Evolutionary conservation across 2,797 vertebrate genomes (phyloP).

Genomic region (Neopelma chrysocephalum): DNA sequence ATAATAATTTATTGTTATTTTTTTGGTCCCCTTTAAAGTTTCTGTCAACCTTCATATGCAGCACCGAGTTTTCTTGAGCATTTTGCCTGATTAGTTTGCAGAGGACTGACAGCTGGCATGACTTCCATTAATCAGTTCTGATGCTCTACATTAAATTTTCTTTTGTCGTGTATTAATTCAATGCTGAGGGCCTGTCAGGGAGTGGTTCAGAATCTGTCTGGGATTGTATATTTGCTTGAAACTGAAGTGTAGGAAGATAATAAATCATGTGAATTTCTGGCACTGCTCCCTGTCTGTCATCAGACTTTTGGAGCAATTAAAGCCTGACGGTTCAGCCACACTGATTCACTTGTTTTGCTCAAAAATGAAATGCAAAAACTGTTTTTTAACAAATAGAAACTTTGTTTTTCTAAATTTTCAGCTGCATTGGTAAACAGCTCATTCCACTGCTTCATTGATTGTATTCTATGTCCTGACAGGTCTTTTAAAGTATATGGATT

Average conservation of each 20-base stretch:
- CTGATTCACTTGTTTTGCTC: background rate
- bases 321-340: background rate
- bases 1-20: background rate
- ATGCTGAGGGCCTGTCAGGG: conserved; percentile 61
- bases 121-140: conserved; percentile 75
- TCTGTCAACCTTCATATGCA: conserved; percentile 50
- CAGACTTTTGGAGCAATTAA: conserved; percentile 47
- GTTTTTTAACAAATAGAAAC: background rate
- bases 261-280: conserved; percentile 68
- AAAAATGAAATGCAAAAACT: background rate
- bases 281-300: background rate
- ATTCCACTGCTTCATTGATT: background rate
- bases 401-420: background rate
- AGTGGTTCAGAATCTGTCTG: conserved; percentile 52
- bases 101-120: conserved; percentile 72
- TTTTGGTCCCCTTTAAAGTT: conserved; percentile 46
- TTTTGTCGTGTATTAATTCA: conserved; percentile 74
- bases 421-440: background rate
- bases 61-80: conserved; percentile 72
- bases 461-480: background rate
- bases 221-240: conserved; percentile 63
- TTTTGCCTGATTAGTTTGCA: conserved; percentile 78
- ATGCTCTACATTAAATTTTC: conserved; percentile 64
- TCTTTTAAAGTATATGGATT: background rate
- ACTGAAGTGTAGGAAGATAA: conserved; percentile 66